Conservation (phyloP, 2,797 vertebrate species). For the Oryzias dopingdopingensis region DNA sequence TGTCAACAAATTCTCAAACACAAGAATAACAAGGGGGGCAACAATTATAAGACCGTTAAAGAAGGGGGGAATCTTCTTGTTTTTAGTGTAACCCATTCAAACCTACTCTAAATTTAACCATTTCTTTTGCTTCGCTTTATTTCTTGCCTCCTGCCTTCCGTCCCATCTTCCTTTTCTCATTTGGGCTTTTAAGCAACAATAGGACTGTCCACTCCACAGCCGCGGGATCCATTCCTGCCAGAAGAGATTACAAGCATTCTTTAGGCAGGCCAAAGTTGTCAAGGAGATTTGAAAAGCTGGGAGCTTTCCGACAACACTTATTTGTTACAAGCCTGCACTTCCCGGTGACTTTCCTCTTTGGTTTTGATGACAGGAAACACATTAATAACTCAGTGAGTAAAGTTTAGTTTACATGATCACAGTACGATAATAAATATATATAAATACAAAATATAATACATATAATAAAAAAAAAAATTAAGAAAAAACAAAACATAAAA, state of each 20-base stretch:
- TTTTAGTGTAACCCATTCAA: conserved; percentile 44
- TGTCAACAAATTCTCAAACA: background rate
- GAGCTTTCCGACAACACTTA: conserved; percentile 20
- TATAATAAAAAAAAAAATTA: no score
- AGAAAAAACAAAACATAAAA: no score
- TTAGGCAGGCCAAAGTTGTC: conserved; percentile 77
- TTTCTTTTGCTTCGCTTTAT: conserved; percentile 35
- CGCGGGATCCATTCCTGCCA: conserved; percentile 71
- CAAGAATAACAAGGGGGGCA: conserved; percentile 17
- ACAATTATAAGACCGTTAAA: conserved; percentile 65
- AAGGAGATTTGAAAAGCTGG: conserved; percentile 64
- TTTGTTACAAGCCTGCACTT: conserved; percentile 12
- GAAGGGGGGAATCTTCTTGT: conserved; percentile 39
- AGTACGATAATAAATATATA: background rate
- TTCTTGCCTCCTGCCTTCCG: conserved; percentile 49
- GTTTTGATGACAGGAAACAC: background rate
- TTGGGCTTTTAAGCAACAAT: conserved; percentile 84
- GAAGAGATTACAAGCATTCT: conserved; percentile 84
- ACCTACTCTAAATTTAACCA: conserved; percentile 48
- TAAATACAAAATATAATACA: no score
- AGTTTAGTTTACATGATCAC: background rate
- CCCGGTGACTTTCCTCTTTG: background rate
- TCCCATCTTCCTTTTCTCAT: conserved; percentile 68
- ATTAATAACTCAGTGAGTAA: background rate
- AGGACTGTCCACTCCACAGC: conserved; percentile 78